Evolutionary conservation across 2,888 invertebrate species (phyloP).

Genomic region (Tipula lateralis): DNA sequence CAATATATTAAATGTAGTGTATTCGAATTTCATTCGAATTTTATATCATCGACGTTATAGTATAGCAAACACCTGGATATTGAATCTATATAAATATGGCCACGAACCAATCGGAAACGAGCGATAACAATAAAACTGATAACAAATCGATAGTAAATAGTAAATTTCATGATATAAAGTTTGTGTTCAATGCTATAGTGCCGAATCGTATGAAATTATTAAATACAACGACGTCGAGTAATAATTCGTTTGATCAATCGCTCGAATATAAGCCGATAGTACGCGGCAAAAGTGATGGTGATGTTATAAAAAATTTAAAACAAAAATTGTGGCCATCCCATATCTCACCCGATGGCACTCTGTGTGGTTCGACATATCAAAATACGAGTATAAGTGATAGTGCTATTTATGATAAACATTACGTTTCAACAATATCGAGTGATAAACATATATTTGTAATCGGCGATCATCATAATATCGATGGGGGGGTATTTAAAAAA

Average conservation of each 20-base stretch:
- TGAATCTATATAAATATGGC: neutral
- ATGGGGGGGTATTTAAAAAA: neutral
- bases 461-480: neutral
- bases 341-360: neutral
- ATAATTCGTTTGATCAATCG: constrained; percentile 28
- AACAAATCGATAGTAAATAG: neutral
- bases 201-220: neutral
- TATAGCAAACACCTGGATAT: neutral
- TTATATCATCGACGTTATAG: neutral
- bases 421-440: too few relatives aligned
- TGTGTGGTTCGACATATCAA: neutral
- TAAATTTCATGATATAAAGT: constrained; percentile 27
- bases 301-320: constrained; percentile 14
- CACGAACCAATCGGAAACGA: neutral
- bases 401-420: neutral
- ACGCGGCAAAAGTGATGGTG: constrained; percentile 25
- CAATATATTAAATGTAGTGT: neutral
- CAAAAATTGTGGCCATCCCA: neutral
- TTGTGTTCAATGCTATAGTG: neutral
- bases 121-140: neutral
- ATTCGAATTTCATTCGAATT: neutral
- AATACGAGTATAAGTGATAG: neutral
- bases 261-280: constrained; percentile 31
- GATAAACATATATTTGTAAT: neutral
- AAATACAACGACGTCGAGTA: neutral